Conservation (phyloP, 2,888 invertebrate species). For the Pharmacophagus antenor region DNA sequence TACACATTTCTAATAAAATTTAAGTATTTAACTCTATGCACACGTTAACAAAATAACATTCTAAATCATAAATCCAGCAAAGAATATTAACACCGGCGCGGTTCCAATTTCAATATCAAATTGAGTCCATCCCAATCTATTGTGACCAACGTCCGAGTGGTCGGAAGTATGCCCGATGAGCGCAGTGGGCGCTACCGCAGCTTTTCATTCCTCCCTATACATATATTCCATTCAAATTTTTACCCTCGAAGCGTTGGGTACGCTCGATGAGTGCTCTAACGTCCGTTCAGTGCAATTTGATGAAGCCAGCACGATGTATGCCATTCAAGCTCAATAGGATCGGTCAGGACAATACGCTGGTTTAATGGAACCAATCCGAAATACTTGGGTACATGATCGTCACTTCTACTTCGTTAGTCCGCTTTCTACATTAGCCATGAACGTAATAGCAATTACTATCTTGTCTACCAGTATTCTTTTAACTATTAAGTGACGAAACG, state of each 20-base stretch:
- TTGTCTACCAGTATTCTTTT: background rate
- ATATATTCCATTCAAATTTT: constrained; percentile 78
- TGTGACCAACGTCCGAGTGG: constrained; percentile 66
- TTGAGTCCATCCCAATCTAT: constrained; percentile 62
- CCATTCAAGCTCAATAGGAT: constrained; percentile 70
- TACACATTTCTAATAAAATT: no score
- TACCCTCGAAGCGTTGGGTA: constrained; percentile 64
- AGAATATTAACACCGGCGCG: constrained; percentile 52
- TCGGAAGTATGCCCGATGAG: constrained; percentile 64
- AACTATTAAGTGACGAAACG: background rate
- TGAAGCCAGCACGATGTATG: constrained; percentile 67
- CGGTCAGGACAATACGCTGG: constrained; percentile 69
- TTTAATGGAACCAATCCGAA: constrained; percentile 68
- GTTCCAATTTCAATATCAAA: constrained; percentile 74
- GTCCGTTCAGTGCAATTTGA: constrained; percentile 77
- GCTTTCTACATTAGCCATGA: no score
- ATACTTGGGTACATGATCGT: constrained; percentile 45
- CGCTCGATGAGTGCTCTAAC: constrained; percentile 73
- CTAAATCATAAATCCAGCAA: constrained; percentile 31
- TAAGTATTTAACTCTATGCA: background rate
- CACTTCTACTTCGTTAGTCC: constrained; percentile 35
- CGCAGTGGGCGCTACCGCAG: constrained; percentile 51
- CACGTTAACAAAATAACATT: background rate
- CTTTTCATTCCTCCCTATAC: constrained; percentile 54
- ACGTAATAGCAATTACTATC: no score